Base-by-base conservation (phyloP, 2,888 invertebrate genomes). In the Caenorhabditis macrosperma region DNA sequence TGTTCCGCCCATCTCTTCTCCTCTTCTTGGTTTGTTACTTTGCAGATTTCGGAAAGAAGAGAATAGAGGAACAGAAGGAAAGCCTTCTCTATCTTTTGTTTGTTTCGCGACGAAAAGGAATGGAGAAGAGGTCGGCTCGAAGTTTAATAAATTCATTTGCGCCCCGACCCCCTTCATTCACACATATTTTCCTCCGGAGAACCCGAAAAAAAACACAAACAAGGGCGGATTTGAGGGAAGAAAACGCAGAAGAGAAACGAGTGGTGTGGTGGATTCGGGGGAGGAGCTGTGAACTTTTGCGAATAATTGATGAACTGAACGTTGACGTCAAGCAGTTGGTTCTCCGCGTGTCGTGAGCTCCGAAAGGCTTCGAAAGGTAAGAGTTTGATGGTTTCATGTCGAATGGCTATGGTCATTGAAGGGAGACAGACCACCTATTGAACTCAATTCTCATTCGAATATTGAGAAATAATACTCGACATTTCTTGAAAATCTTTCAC, bases 251-350 rank as follows among this genome's bases (percentile, higher is more conserved):
- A 24, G 20, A 38, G 12, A 9, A 15, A 10, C 6, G 9, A 55
- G n/a, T n/a, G n/a, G n/a, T n/a, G n/a, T n/a, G n/a, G n/a, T n/a
- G n/a, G n/a, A 26, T 2, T 17, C 15, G 55, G 55, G 33, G 28
- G 60, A n/a, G 44, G 60, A 35, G 74, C 17, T 48, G 64, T 64
- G 66, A 74, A 66, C 74, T 74, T 60, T 74, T 22, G 30, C 26
- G 66, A 66, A 74, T 64, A 74, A 66, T 66, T 66, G 66, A 66
- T 66, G 74, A 38, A 59, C 48, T 59, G 64, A 41, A 55, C 22
- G 35, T 10, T 12, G 12, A 30, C 28, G n/a, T n/a, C n/a, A n/a
- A n/a, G n/a, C n/a, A n/a, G n/a, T n/a, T n/a, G n/a, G n/a, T n/a
- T n/a, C n/a, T n/a, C n/a, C n/a, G n/a, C n/a, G n/a, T n/a, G n/a